Evolutionary conservation across 2,797 vertebrate species (phyloP).

Genomic region (Ambastaia sidthimunki): DNA sequence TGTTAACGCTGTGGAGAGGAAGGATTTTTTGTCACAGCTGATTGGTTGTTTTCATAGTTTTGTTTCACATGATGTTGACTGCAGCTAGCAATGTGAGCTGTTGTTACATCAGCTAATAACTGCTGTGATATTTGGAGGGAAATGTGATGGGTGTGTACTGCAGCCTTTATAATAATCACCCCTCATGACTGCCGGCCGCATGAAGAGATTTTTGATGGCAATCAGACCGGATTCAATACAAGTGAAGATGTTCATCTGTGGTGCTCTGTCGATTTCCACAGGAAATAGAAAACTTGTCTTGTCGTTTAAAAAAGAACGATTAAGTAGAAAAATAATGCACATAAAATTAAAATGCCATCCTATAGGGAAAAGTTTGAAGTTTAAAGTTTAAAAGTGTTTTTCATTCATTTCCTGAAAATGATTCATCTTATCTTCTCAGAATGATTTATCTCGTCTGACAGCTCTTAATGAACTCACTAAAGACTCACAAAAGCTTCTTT

Average conservation of each 20-base stretch:
- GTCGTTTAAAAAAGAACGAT: neutral
- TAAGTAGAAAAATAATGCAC: neutral
- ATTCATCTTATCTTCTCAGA: neutral
- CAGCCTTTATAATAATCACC: neutral
- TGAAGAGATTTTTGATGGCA: neutral
- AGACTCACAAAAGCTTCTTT: neutral
- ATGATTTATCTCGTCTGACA: slow-evolving; percentile 14
- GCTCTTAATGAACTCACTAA: neutral
- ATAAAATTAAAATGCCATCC: neutral
- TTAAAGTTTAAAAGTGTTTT: neutral
- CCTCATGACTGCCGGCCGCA: neutral
- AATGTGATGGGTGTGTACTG: neutral
- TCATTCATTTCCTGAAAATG: neutral
- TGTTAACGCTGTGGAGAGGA: slow-evolving; percentile 30
- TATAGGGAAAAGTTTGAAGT: no score
- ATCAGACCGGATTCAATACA: neutral
- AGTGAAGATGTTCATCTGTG: neutral
- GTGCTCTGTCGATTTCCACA: neutral
- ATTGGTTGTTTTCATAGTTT: neutral
- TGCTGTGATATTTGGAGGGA: neutral
- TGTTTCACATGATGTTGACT: neutral
- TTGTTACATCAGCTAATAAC: neutral
- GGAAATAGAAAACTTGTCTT: neutral
- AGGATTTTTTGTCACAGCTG: neutral
- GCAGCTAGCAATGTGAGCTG: neutral